These are phyloP conservation scores for Cyclura pinguis DNA, from an alignment of 2,797 vertebrate species.

Conservation along the genomic window DNA sequence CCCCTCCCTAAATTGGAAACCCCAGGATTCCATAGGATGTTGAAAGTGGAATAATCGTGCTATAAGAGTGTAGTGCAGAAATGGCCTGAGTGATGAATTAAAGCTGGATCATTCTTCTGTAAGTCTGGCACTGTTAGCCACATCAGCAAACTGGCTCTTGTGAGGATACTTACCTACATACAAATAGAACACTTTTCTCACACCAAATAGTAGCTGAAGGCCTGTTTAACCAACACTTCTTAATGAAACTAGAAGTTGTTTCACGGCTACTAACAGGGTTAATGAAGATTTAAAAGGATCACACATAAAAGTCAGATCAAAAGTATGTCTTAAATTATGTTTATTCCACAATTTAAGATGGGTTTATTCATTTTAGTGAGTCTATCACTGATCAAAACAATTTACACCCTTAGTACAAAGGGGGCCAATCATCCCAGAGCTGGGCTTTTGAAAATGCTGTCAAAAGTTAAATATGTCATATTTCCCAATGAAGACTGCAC, in stretches of 20 bases:
- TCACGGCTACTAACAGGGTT: background rate
- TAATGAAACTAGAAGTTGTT: background rate
- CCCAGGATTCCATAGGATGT: no score
- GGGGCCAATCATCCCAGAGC: no score
- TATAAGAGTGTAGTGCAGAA: no score
- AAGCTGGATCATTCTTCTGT: background rate
- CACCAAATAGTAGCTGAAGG: background rate
- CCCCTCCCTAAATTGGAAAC: no score
- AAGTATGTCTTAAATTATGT: no score
- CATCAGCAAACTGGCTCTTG: background rate
- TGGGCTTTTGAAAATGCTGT: no score
- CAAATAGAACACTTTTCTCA: background rate
- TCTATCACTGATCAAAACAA: background rate
- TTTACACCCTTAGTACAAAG: background rate
- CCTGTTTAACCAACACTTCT: background rate
- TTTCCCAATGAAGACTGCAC: no score
- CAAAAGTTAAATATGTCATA: no score
- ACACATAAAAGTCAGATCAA: no score
- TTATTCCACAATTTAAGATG: background rate
- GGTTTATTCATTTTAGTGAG: background rate
- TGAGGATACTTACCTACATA: background rate
- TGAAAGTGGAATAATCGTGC: background rate
- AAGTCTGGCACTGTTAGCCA: background rate
- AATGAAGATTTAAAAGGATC: background rate
- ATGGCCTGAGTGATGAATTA: background rate